Evolutionary conservation across 1,140 invertebrate genomes (phyloP).

Genomic region (Eciton burchellii): DNA sequence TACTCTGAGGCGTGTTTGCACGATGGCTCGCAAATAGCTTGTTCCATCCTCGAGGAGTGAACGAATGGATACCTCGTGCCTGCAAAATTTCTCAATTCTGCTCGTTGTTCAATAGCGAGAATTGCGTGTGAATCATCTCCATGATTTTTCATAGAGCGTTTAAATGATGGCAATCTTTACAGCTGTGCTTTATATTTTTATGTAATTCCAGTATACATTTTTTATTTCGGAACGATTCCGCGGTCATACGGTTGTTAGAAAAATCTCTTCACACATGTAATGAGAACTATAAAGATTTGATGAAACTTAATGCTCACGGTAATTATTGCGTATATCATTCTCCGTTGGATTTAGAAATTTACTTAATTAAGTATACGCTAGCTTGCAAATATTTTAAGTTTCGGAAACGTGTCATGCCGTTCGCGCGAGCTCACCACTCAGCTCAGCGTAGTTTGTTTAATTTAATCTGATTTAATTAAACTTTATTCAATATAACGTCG

Average conservation of each 20-base stretch:
- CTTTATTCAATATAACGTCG: conserved; percentile 56
- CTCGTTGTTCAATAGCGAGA: not conserved
- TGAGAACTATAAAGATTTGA: conserved; percentile 30
- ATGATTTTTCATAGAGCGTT: not conserved
- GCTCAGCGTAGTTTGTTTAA: conserved; percentile 44
- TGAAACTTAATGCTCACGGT: conserved; percentile 2
- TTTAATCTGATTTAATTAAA: conserved; percentile 62
- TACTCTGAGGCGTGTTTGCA: conserved; percentile 15
- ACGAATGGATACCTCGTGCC: not conserved
- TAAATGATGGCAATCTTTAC: too few species aligned
- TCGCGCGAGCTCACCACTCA: conserved; percentile 3
- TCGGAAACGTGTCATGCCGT: conserved; percentile 43
- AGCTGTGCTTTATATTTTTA: too few species aligned
- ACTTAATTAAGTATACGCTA: conserved; percentile 54
- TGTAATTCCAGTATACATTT: conserved; percentile 25
- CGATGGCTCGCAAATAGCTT: conserved; percentile 21
- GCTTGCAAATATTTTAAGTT: conserved; percentile 58
- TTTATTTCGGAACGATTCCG: not conserved
- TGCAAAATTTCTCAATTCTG: not conserved
- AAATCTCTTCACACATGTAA: not conserved
- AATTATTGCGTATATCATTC: not conserved
- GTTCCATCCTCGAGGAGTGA: not conserved
- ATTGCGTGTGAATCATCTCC: not conserved
- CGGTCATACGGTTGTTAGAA: not conserved
- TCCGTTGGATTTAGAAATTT: conserved; percentile 42